Evolutionary conservation across 2,113 vertebrate species (phyloP).

Genomic region (Cardinalis cardinalis): DNA sequence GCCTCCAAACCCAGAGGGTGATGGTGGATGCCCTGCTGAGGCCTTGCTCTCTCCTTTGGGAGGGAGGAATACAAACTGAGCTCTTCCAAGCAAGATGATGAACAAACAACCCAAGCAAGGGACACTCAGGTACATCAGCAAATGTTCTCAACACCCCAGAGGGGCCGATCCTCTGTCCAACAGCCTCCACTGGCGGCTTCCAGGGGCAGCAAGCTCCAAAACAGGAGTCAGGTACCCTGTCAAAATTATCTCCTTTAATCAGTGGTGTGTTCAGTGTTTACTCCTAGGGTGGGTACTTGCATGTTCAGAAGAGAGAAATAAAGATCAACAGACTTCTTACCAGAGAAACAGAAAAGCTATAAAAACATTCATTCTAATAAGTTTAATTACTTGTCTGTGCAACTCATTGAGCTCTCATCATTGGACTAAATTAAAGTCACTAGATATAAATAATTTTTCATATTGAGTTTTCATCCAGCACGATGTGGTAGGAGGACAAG

Average conservation of each 20-base stretch:
- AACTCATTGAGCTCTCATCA: not conserved
- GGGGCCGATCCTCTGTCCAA: not conserved
- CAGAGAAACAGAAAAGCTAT: constrained; percentile 12
- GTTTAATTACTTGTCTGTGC: constrained; percentile 30
- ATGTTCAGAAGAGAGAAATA: constrained; percentile 7
- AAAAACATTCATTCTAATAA: constrained; percentile 36
- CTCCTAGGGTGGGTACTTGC: not conserved
- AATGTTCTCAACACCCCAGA: not conserved
- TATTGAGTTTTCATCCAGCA: not conserved
- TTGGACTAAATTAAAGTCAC: not conserved
- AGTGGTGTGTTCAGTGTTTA: not conserved
- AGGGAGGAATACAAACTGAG: not conserved
- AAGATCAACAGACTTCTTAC: not conserved
- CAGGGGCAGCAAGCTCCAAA: not conserved
- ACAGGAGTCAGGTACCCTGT: not conserved
- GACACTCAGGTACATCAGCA: not conserved
- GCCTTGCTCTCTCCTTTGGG: not conserved
- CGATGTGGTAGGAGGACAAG: not conserved
- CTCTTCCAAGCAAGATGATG: not conserved
- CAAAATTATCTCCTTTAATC: constrained; percentile 19
- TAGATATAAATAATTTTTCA: constrained; percentile 11
- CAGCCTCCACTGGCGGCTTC: not conserved
- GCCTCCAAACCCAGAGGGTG: not conserved
- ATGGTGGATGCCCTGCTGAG: not conserved
- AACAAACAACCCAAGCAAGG: not conserved